These are phyloP conservation scores for Loxodonta africana DNA, from an alignment of 2,113 vertebrate species.

Conservation along the genomic window DNA sequence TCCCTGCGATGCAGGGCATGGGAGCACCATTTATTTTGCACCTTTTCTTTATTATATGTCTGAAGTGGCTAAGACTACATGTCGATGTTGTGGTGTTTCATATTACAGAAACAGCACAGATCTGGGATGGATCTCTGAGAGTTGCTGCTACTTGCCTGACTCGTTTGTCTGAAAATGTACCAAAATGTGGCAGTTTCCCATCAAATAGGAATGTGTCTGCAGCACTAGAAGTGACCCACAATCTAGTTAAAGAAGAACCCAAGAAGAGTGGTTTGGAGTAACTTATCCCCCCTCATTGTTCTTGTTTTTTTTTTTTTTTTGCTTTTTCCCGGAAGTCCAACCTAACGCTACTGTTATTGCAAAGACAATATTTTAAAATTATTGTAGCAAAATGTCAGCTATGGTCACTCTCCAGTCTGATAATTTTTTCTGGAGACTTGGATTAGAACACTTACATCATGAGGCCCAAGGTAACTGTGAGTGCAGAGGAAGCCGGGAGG, in stretches of 20 bases:
- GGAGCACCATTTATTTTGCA: background rate
- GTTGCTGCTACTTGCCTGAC: background rate
- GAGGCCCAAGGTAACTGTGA: conserved; percentile 24
- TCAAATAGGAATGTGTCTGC: background rate
- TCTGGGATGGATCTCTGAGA: background rate
- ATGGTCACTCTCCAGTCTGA: background rate
- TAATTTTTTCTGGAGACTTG: background rate
- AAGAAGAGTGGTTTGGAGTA: conserved; percentile 14
- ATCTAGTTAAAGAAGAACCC: conserved; percentile 45
- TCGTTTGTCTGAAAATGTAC: background rate
- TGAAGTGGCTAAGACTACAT: background rate
- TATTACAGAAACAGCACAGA: background rate
- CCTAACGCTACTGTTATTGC: conserved; percentile 58
- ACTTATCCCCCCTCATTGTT: conserved; percentile 60
- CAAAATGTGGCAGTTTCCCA: background rate
- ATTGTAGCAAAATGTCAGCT: conserved; percentile 14
- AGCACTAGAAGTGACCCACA: conserved; percentile 13
- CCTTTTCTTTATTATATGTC: background rate
- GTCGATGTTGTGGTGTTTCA: background rate
- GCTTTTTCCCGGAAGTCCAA: conserved; percentile 71
- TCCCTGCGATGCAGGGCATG: background rate
- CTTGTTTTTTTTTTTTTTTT: conserved; percentile 51
- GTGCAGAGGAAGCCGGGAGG: conserved; percentile 58
- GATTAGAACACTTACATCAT: conserved; percentile 49
- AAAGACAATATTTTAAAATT: conserved; percentile 63